Evolutionary conservation across 2,888 invertebrate species (phyloP).

Genomic region (Morpho achilles): DNA sequence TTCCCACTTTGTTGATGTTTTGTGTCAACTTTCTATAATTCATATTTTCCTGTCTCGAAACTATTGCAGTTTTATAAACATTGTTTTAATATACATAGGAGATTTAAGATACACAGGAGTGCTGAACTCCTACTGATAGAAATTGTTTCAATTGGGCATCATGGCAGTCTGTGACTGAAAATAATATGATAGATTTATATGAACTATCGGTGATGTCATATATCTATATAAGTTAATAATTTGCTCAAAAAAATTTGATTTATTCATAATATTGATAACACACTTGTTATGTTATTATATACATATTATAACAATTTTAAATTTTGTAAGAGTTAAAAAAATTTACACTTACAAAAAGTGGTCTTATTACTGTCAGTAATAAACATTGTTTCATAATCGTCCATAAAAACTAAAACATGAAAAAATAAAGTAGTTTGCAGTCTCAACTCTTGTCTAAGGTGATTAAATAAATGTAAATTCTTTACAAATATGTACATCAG

Average conservation of each 20-base stretch:
- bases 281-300: constrained; percentile 25
- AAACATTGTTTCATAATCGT: too few relatives aligned
- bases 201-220: constrained; percentile 15
- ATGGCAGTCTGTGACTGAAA: constrained; percentile 51
- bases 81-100: not conserved
- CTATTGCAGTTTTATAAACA: too few relatives aligned
- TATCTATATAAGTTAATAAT: constrained; percentile 26
- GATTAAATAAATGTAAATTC: not conserved
- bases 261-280: constrained; percentile 15
- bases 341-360: too few relatives aligned
- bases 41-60: too few relatives aligned
- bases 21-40: not conserved
- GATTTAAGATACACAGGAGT: too few relatives aligned
- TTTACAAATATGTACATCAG: constrained; percentile 25
- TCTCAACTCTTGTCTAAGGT: not conserved
- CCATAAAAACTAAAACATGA: too few relatives aligned
- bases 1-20: constrained; percentile 17
- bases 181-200: constrained; percentile 13
- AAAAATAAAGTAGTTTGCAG: not conserved
- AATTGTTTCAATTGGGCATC: constrained; percentile 10
- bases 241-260: constrained; percentile 27
- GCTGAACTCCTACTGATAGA: not conserved
- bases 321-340: not conserved
- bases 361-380: too few relatives aligned
- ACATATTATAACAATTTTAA: constrained; percentile 8